Percentiles rank a stretch among this genome's conserved stretches.
Conservation (phyloP, 2,888 invertebrate genomes). For the Mythimna albipuncta region DNA sequence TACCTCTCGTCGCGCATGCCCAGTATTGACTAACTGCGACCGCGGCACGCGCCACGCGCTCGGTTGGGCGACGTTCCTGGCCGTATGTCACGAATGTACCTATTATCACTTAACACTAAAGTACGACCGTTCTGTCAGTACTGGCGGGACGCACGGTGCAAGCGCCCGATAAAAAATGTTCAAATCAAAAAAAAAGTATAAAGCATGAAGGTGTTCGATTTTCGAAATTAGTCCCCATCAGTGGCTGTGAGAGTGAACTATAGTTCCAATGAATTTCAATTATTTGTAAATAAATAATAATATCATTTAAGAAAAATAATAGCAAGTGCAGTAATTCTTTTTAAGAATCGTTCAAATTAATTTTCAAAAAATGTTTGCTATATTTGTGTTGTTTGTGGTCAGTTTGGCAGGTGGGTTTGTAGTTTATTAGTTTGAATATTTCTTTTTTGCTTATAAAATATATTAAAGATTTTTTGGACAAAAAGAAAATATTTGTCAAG, state of each 20-base stretch:
- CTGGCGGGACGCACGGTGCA: conserved; percentile 63
- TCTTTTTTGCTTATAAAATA: neutral
- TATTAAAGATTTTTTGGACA: neutral
- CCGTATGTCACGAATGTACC: conserved; percentile 66
- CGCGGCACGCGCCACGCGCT: conserved; percentile 48
- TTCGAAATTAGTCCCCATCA: conserved; percentile 70
- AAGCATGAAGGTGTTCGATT: conserved; percentile 68
- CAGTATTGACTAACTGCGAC: conserved; percentile 37
- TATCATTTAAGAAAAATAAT: neutral
- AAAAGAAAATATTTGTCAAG: neutral
- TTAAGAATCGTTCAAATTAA: neutral
- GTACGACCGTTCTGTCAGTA: conserved; percentile 62
- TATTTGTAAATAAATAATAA: conserved; percentile 6
- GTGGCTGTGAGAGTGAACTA: conserved; percentile 68
- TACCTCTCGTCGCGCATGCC: conserved; percentile 38
- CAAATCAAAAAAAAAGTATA: conserved; percentile 75
- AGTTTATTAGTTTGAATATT: neutral
- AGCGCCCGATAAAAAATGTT: conserved; percentile 64
- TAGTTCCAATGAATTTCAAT: conserved; percentile 39
- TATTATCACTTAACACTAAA: conserved; percentile 71
- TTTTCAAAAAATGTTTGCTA: conserved; percentile 66
- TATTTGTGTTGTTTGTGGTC: conserved; percentile 71
- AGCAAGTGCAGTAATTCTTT: conserved; percentile 14
- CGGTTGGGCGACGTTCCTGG: conserved; percentile 31
- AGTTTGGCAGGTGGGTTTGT: conserved; percentile 71